Evolutionary conservation across 1,140 invertebrate genomes (phyloP).

Genomic region (Eumeta japonica): DNA sequence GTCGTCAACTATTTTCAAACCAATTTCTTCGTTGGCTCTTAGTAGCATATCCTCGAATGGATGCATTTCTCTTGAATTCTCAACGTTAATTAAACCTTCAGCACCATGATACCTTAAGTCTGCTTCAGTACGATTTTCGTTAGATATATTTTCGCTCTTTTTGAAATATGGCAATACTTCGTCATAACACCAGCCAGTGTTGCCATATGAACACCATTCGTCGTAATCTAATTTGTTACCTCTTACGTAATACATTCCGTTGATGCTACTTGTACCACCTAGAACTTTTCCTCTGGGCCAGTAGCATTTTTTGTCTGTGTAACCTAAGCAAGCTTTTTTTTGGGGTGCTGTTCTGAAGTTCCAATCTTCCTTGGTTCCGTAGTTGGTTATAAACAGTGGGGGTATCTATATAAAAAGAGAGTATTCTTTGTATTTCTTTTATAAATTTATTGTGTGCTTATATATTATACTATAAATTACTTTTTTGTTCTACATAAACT

Average conservation of each 20-base stretch:
- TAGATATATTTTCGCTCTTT: constrained; percentile 78
- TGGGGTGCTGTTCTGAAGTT: constrained; percentile 82
- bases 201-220: constrained; percentile 80
- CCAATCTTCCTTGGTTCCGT: constrained; percentile 72
- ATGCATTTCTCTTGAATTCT: constrained; percentile 73
- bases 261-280: constrained; percentile 81
- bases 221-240: constrained; percentile 79
- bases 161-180: constrained; percentile 77
- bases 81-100: constrained; percentile 71
- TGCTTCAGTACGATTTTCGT: constrained; percentile 67
- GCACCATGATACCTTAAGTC: constrained; percentile 66
- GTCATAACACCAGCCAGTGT: constrained; percentile 80
- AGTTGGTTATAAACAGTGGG: background rate
- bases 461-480: too few relatives aligned
- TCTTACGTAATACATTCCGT: constrained; percentile 89
- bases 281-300: constrained; percentile 77
- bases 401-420: constrained; percentile 1
- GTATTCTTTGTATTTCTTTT: too few relatives aligned
- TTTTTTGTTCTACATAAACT: too few relatives aligned
- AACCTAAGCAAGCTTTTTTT: constrained; percentile 69
- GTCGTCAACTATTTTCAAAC: constrained; percentile 76
- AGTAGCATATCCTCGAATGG: constrained; percentile 72
- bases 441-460: too few relatives aligned
- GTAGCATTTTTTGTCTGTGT: constrained; percentile 68
- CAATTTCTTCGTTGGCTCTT: constrained; percentile 75